These are phyloP conservation scores for Lomographa bimaculata DNA, from an alignment of 2,888 invertebrate species.

Conservation along the genomic window DNA sequence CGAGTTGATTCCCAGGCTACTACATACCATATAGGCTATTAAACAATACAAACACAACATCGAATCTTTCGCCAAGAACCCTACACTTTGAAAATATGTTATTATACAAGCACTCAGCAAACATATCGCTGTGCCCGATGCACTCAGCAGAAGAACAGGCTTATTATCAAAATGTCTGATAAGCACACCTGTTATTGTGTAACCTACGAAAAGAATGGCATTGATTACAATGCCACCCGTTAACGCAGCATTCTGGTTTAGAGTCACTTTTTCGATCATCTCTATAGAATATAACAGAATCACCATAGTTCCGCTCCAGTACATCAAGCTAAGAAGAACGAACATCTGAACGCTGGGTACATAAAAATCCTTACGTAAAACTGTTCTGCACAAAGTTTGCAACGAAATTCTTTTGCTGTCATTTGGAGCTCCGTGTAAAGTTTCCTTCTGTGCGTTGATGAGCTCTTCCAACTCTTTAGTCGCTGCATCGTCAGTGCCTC, in stretches of 20 bases:
- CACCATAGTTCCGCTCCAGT: conserved; percentile 27
- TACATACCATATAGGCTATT: conserved; percentile 11
- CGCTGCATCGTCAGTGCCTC: no score
- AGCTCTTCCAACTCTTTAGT: no score
- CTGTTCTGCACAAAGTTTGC: not conserved
- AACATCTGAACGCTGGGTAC: conserved; percentile 25
- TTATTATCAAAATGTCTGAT: conserved; percentile 23
- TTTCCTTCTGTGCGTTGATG: conserved; percentile 1
- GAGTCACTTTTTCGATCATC: conserved; percentile 17
- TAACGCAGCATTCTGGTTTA: conserved; percentile 14
- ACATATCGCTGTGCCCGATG: not conserved
- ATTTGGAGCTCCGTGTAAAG: not conserved
- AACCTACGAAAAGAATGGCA: conserved; percentile 15
- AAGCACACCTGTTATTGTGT: conserved; percentile 11
- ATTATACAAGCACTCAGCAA: conserved; percentile 10
- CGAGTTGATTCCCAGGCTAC: conserved; percentile 15
- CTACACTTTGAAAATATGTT: conserved; percentile 13
- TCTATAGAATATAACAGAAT: conserved; percentile 27
- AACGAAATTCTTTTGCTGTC: not conserved
- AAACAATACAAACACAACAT: conserved; percentile 21
- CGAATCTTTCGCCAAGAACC: conserved; percentile 14
- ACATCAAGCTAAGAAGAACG: conserved; percentile 16
- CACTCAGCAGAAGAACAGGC: conserved; percentile 9
- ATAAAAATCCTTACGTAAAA: conserved; percentile 23
- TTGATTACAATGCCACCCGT: conserved; percentile 22